phyloP scores from a whole-genome alignment of 2,888 invertebrate genomes.

The Platypus cylindrus region DNA sequence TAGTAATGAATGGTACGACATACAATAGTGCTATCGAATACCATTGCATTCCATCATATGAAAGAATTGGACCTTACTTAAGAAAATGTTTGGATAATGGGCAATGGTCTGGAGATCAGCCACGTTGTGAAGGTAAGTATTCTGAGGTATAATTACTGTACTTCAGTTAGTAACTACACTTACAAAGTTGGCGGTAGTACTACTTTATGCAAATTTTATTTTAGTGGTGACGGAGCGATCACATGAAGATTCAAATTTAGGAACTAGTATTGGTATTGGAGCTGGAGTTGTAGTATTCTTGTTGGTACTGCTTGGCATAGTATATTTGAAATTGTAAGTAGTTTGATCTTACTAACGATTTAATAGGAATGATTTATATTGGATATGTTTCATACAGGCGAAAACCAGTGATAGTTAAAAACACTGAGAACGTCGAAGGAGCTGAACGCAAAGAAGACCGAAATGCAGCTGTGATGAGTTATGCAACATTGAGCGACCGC shows the following conservation, averaged over 20 bases:
- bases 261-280: slow-evolving; percentile 72
- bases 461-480: slow-evolving; percentile 80
- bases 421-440: slow-evolving; percentile 77
- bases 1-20: slow-evolving; percentile 73
- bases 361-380: not conserved
- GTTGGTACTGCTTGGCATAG: slow-evolving; percentile 62
- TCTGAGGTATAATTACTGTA: not conserved
- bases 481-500: slow-evolving; percentile 66
- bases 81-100: slow-evolving; percentile 76
- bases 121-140: slow-evolving; percentile 57
- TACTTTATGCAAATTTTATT: too few relatives aligned
- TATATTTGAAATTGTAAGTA: slow-evolving; percentile 72
- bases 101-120: slow-evolving; percentile 78
- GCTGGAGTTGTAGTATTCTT: slow-evolving; percentile 71
- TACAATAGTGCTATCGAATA: slow-evolving; percentile 81
- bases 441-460: slow-evolving; percentile 78
- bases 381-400: slow-evolving; percentile 40
- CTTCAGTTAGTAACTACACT: too few relatives aligned
- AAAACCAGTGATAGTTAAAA: slow-evolving; percentile 75
- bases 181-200: too few relatives aligned
- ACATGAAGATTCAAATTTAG: slow-evolving; percentile 57
- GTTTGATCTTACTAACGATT: too few relatives aligned
- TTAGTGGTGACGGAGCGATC: slow-evolving; percentile 51
- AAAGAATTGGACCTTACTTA: slow-evolving; percentile 67
- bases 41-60: slow-evolving; percentile 76